Percentiles rank a stretch among this genome's conserved stretches.
phyloP scores from a whole-genome alignment of 2,888 invertebrate genomes.

The Diarsia mendica region DNA sequence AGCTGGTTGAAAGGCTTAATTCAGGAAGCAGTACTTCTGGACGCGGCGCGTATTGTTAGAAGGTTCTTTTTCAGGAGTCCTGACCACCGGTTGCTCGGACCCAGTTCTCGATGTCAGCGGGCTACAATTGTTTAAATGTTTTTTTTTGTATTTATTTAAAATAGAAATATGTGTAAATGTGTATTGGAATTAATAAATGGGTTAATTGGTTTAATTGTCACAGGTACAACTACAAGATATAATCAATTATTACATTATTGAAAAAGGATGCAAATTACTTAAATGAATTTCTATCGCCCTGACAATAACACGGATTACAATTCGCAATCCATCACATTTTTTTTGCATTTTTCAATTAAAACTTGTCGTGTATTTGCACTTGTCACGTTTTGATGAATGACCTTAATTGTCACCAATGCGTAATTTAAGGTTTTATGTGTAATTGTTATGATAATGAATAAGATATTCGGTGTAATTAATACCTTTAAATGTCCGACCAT shows the following conservation, averaged over 20 bases:
- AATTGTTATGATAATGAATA: slow-evolving; percentile 8
- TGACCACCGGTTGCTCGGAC: no score
- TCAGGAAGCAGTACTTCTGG: no score
- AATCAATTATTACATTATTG: neutral
- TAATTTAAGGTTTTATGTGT: slow-evolving; percentile 17
- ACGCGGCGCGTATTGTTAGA: no score
- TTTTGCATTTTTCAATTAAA: slow-evolving; percentile 50
- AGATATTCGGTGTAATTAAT: neutral
- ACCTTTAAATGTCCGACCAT: neutral
- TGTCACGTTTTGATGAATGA: slow-evolving; percentile 38
- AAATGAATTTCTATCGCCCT: neutral
- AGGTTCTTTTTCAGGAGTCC: no score
- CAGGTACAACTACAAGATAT: neutral
- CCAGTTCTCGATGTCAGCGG: no score
- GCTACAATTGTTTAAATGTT: no score
- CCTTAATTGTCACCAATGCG: neutral
- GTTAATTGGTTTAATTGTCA: no score
- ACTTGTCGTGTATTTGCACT: slow-evolving; percentile 17
- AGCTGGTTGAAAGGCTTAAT: no score
- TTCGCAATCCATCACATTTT: slow-evolving; percentile 53
- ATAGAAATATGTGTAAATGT: no score
- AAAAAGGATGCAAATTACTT: neutral
- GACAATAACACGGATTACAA: slow-evolving; percentile 22
- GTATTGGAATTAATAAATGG: no score
- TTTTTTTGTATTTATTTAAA: no score